A percentile compares a stretch with the other conserved stretches of the same genome.
Conservation (phyloP, 2,113 vertebrate genomes). For the Willisornis vidua region DNA sequence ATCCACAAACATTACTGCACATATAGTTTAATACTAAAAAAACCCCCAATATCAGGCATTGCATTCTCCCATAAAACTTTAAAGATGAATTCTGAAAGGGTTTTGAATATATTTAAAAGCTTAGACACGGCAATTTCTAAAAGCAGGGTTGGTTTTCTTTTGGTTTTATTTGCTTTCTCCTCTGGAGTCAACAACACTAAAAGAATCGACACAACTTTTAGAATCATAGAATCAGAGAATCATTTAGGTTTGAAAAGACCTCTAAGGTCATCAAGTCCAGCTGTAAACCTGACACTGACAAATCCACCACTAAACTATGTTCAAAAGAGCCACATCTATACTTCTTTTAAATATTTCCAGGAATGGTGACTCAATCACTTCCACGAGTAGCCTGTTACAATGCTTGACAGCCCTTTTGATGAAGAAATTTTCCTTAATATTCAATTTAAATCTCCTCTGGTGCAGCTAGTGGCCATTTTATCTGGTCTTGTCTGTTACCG, state of each 20-base stretch:
- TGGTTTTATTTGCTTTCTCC: background rate
- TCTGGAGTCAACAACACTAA: background rate
- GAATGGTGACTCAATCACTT: background rate
- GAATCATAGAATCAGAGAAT: background rate
- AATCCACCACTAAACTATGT: background rate
- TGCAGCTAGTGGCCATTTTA: background rate
- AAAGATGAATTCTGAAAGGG: background rate
- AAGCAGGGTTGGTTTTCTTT: rapidly evolving
- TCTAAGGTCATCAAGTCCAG: background rate
- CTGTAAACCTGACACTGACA: rapidly evolving
- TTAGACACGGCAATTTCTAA: background rate
- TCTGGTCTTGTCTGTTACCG: background rate
- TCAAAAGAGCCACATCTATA: background rate
- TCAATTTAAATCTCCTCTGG: background rate
- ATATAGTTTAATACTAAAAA: background rate
- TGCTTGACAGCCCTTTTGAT: rapidly evolving
- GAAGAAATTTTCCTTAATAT: background rate
- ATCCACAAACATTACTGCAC: background rate
- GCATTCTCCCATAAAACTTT: background rate
- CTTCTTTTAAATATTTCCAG: background rate
- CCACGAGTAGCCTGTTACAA: background rate
- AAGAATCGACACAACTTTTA: background rate
- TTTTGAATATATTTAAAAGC: background rate
- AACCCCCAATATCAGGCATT: background rate
- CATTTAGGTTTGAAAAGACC: background rate